Evolutionary conservation across 1,140 invertebrate species (phyloP), one percentile per base, ranked within the genome.

Genomic region (Bombus terrestris): DNA sequence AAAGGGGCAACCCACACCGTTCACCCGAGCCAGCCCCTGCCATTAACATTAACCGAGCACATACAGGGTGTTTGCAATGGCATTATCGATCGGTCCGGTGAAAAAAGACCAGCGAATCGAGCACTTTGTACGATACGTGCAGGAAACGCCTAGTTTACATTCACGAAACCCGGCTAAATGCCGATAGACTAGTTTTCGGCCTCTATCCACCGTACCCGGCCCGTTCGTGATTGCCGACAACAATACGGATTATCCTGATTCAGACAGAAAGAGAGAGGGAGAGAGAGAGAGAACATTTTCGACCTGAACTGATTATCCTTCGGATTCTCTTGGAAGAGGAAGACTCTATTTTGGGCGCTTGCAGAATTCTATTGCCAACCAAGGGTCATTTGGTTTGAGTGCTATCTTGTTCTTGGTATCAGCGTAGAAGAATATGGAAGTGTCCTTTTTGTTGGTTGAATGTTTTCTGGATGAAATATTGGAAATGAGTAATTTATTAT

Each of bases 21-120:
- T 87, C 86, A 85, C 62, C 83, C 86, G 78, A 71, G 87, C 82
- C 86, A 90, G 76, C 91, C 91, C 86, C 92, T 92, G 84, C 92
- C 88, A 93, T 93, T 93, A 93, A 93, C 92, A 93, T 93, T 93
- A 93, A 92, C 92, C 91, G 86, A 87, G 86, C 88, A 88, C 88
- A 91, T 89, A 92, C 89, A 90, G 89, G 88, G 89, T 91, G 90
- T 93, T 92, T 92, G 90, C 90, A 92, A 88, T 91, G 88, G 88
- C 91, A 90, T 92, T 91, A 92, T 92, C 92, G 92, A 92, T 92
- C 90, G 90, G 47, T 28, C 57, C 57, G 84, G 83, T 90, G 87
- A 88, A 91, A 91, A 91, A 91, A 92, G 89, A 92, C 87, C 86
- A 90, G 91, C 87, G 89, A 89, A 90, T 91, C 89, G 88, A 87